Evolutionary conservation across 2,797 vertebrate species (phyloP), one percentile per base, ranked within the genome.

Genomic region (Acestrorhynchus altus): DNA sequence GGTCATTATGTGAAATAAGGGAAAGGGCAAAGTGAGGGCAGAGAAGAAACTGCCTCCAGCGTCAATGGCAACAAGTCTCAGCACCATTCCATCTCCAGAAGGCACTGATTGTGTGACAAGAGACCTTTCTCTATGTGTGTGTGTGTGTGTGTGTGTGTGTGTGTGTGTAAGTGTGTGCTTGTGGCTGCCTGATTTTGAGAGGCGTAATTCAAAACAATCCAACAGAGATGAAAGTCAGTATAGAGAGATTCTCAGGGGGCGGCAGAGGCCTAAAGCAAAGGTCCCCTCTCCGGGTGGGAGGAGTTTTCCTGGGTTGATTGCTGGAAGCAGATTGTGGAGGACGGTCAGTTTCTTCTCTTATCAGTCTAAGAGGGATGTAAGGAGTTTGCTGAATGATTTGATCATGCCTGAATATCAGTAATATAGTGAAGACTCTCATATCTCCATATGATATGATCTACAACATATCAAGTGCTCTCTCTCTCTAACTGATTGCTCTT

Each of bases 161-260:
- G 42, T 61, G 42, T 69, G 12, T 39, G 44, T 56, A 70, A 42
- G 39, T 44, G 56, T 49, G 31, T 28, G 12, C 42, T 35, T 22
- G 9, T 7, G n/a, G 22, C 5, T 71, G 74, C 54, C 52, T 71
- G 67, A 63, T 70, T 78, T 42, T 31, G 64, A 74, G 22, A 80
- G 31, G 28, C 22, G 18, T 68, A 69, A 80, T 77, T 82, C 77
- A 68, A 51, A 54, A 76, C 74, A 81, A 82, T 81, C 69, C 72
- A 42, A 39, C 80, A 61, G 77, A 77, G 81, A 86, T 79, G 80
- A 83, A 78, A 74, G 78, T 49, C 46, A 20, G 54, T 57, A 47
- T 66, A 26, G 28, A 59, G 73, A 52, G 67, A 81, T 60, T 44
- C 26, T 72, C 66, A 20, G 63, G 66, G 70, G 60, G 74, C 0